Evolutionary conservation across 2,113 vertebrate genomes (phyloP).

Genomic region (Laticauda colubrina): DNA sequence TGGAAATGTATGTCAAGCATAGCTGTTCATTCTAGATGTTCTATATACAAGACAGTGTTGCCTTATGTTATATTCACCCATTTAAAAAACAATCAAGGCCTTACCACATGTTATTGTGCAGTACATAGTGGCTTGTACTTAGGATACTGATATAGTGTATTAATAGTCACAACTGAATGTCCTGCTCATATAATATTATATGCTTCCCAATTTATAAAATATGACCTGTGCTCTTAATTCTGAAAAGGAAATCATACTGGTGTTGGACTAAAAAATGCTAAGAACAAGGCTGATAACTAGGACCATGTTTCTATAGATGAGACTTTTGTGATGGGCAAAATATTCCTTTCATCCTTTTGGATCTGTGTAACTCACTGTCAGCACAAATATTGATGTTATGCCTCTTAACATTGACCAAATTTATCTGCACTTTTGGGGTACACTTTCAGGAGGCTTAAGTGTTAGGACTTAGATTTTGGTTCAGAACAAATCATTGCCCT

Average conservation of each 20-base stretch:
- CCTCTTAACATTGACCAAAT: not conserved
- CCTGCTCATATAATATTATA: not conserved
- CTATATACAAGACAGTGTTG: not conserved
- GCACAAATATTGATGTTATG: not conserved
- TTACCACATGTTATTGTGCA: not conserved
- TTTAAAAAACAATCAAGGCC: not conserved
- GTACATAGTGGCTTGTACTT: not conserved
- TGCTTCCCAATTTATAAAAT: not conserved
- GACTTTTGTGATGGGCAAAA: not conserved
- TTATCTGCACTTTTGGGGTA: not conserved
- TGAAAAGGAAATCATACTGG: not conserved
- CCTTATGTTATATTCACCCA: not conserved
- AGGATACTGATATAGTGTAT: not conserved
- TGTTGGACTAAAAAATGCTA: not conserved
- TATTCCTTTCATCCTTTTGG: not conserved
- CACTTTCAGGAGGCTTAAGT: not conserved
- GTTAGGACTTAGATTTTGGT: not conserved
- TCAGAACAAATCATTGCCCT: not conserved
- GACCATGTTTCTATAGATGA: not conserved
- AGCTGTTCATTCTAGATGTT: not conserved
- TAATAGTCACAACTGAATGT: not conserved
- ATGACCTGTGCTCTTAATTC: not conserved
- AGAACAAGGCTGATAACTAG: not conserved
- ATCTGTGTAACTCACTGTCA: not conserved
- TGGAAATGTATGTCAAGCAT: not conserved